Conservation (phyloP, 2,113 vertebrate species). For the Rhinoderma darwinii region DNA sequence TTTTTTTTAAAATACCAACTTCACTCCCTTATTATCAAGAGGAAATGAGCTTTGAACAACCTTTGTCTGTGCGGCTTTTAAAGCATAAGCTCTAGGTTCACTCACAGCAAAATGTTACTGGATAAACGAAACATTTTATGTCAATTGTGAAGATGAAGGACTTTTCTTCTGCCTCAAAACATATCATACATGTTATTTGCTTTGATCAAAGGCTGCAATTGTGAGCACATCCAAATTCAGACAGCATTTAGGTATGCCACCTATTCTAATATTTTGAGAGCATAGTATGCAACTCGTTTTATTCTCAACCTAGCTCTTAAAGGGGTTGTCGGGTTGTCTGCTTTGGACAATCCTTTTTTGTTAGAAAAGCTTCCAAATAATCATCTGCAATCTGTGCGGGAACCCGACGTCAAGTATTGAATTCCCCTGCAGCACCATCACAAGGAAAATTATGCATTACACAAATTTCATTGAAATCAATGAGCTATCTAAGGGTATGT, state of each 20-base stretch:
- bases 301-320: too few species aligned
- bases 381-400: not conserved
- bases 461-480: not conserved
- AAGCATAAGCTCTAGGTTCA: slow-evolving; percentile 64
- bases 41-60: slow-evolving; percentile 71
- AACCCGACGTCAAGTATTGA: not conserved
- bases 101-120: slow-evolving; percentile 61
- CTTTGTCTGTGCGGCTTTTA: slow-evolving; percentile 67
- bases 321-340: too few species aligned
- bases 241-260: not conserved
- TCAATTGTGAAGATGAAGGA: slow-evolving; percentile 45
- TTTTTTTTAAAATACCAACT: slow-evolving; percentile 63
- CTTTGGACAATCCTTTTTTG: not conserved
- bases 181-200: slow-evolving; percentile 23
- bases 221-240: not conserved
- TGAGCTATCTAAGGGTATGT: not conserved
- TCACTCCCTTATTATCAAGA: slow-evolving; percentile 68
- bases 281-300: not conserved
- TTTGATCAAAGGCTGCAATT: not conserved
- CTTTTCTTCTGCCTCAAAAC: not conserved
- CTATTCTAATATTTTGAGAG: not conserved
- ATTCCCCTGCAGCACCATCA: not conserved
- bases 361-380: not conserved
- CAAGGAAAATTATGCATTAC: not conserved
- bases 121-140: slow-evolving; percentile 54